Base-by-base conservation (phyloP, 1,140 invertebrate genomes). In the Zaprionus kolodkinae region DNA sequence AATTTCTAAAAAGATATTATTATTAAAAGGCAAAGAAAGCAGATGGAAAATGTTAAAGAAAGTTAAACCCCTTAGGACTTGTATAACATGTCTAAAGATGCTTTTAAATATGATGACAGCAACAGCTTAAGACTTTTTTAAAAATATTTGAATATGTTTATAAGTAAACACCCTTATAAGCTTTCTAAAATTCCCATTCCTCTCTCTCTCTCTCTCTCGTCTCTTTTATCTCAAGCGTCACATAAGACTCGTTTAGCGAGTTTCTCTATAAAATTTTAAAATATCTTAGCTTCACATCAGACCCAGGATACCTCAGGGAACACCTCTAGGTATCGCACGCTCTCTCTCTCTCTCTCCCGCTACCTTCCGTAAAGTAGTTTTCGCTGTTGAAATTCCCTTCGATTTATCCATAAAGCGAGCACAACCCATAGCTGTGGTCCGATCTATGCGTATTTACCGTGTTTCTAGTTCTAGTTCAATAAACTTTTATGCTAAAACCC, bases 401-500 rank as follows among this genome's bases (percentile, higher is more conserved):
- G 67, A 63, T 59, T 75, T 68, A 38, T 40, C 33, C 48, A 52
- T 70, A 21, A 63, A 59, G 21, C 38, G 57, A n/a, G 17, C 45
- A 15, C 17, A 10, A 36, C 15, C n/a, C 45, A 7, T 27, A 45
- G 21, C 25, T 62, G 54, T 40, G 48, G 60, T 61, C 38, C 54
- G 54, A 67, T 85, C 56, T 48, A 66, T 66, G 43, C 70, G 55
- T 73, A 64, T 63, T 76, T 68, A 76, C 50, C 61, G 56, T 21
- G 2, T 21, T 45, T 81, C 55, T 73, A 45, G 71, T 59, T 54
- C 56, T 89, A 76, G 85, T 88, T 88, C 85, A 88, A 88, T 89
- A 88, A 88, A 88, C 85, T 85, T 88, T 88, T 88, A 88, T 89
- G 85, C 84, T 89, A 84, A 87, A 88, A 89, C 80, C 80, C 62